Evolutionary conservation across 2,113 vertebrate genomes (phyloP), one percentile per base, ranked within the genome.

Genomic region (Psephotus haematonotus): DNA sequence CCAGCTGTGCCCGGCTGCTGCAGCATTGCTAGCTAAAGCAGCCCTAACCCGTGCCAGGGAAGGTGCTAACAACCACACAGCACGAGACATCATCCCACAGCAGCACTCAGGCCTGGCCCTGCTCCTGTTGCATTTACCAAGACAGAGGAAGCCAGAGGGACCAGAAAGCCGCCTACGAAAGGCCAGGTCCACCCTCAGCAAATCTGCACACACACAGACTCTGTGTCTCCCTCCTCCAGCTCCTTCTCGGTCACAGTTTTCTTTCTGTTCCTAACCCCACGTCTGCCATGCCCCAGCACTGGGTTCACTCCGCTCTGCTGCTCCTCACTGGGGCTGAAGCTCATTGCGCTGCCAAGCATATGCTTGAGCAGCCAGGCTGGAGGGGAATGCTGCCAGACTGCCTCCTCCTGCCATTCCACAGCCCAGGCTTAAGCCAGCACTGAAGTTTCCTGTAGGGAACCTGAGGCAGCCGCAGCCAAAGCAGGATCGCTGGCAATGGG

Each of bases 401-500:
- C 81, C 50, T 83, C 55, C 85, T 94, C 64, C 67, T 23, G 55
- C 55, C 49, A 1, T 50, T 92, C 44, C 24, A 22, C 50, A 83
- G 75, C 11, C 79, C 8, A 0, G 49, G 39, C 18, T 74, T 35
- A 8, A 80, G 67, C 49, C 90, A 90, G 44, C 7, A 0, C 39
- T 53, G 44, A 91, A 90, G 69, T 94, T 90, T 96, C 88, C 90
- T 75, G 35, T 10, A 84, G 88, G 88, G 80, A 95, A 93, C 82
- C 43, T 52, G 69, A 83, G 55, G 69, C 77, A 88, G 82, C 53
- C 69, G 49, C 85, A 69, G 90, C 82, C 90, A 90, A 96, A 88
- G 62, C 15, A 10, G 29, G 53, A 72, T 80, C 5, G 2, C 52
- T 78, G 80, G 82, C 92, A 76, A 44, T 1, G 15, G 39, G 31